Percentiles rank a stretch among this genome's conserved stretches.
These are phyloP conservation scores for Eleginops maclovinus DNA, from an alignment of 2,113 vertebrate species.

Conservation along the genomic window DNA sequence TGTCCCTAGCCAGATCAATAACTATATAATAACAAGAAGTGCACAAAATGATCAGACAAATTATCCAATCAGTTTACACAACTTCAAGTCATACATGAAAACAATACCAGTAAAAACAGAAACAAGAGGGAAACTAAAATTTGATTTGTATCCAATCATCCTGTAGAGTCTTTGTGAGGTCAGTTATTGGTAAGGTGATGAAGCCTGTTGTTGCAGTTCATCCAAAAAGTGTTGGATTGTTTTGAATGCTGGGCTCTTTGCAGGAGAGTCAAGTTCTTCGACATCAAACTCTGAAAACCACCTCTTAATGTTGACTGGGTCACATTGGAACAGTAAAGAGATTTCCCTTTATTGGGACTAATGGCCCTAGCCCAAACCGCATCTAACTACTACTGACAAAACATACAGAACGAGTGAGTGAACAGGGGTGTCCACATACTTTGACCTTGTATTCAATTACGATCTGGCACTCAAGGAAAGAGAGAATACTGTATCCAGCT, in stretches of 20 bases:
- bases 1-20: too few relatives aligned
- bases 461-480: not conserved
- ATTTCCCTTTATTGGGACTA: not conserved
- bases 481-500: constrained; percentile 11
- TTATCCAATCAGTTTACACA: too few relatives aligned
- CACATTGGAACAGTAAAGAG: not conserved
- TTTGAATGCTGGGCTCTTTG: not conserved
- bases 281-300: not conserved
- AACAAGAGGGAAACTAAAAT: too few relatives aligned
- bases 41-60: too few relatives aligned
- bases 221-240: not conserved
- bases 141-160: not conserved
- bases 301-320: not conserved
- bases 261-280: not conserved
- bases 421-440: not conserved
- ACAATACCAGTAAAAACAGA: too few relatives aligned
- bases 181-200: not conserved
- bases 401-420: not conserved
- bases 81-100: too few relatives aligned
- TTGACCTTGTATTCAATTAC: not conserved
- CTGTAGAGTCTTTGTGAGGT: not conserved
- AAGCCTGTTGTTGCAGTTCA: not conserved
- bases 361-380: not conserved
- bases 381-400: not conserved
- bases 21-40: too few relatives aligned